phyloP scores from a whole-genome alignment of 2,113 vertebrate species.

The Calyptomena viridis region DNA sequence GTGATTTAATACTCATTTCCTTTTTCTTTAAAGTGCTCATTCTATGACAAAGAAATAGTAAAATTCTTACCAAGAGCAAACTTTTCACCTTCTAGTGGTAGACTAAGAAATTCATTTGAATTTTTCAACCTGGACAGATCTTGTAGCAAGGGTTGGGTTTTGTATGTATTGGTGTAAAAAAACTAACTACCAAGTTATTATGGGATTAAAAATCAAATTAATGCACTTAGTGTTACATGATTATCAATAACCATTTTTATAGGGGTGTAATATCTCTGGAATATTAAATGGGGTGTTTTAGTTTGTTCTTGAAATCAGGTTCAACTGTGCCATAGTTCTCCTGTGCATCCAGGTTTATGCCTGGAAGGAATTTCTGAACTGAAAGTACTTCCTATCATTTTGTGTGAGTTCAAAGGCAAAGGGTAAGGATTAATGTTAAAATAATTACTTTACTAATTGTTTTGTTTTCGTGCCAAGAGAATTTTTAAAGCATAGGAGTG shows the following conservation, averaged over 20 bases:
- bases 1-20: not conserved
- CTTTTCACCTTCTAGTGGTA: not conserved
- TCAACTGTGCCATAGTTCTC: not conserved
- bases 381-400: not conserved
- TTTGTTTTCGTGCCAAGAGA: not conserved
- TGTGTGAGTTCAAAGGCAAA: not conserved
- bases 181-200: not conserved
- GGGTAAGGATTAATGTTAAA: not conserved
- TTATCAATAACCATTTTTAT: not conserved
- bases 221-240: not conserved
- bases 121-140: not conserved
- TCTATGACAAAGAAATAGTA: not conserved
- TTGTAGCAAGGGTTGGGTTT: not conserved
- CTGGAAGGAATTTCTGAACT: not conserved
- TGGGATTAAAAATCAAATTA: not conserved
- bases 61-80: not conserved
- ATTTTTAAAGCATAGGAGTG: not conserved
- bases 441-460: not conserved
- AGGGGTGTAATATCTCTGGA: not conserved
- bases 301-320: not conserved
- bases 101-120: not conserved
- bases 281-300: not conserved
- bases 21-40: not conserved
- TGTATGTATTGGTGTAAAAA: not conserved
- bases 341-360: not conserved